Percentiles rank a stretch among this genome's conserved stretches.
Evolutionary conservation across 2,113 vertebrate genomes (phyloP).

Genomic region (Callocephalon fimbriatum): DNA sequence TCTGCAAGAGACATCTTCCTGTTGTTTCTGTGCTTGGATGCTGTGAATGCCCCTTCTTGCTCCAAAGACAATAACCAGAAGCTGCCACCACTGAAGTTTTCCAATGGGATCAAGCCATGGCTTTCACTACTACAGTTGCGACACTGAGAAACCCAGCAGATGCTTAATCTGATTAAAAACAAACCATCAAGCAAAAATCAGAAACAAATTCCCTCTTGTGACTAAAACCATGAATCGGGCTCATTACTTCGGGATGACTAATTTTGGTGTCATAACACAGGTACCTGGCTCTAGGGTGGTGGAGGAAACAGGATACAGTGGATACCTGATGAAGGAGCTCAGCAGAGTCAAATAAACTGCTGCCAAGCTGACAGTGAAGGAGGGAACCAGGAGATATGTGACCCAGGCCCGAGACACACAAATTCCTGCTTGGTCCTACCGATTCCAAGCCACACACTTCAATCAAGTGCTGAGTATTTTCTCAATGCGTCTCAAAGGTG

Average conservation of each 20-base stretch:
- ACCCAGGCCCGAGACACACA: accelerated
- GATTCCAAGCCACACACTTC: accelerated
- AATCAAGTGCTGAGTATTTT: not conserved
- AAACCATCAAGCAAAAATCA: not conserved
- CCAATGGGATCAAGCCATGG: not conserved
- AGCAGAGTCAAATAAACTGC: not conserved
- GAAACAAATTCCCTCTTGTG: not conserved
- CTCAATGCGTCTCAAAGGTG: not conserved
- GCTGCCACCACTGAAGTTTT: not conserved
- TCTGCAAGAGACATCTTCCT: not conserved
- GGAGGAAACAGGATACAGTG: accelerated
- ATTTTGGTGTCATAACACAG: not conserved
- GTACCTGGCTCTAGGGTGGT: not conserved
- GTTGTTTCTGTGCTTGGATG: not conserved
- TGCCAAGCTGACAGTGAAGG: not conserved
- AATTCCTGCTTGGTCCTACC: not conserved
- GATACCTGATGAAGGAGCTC: accelerated
- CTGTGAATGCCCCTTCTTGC: not conserved
- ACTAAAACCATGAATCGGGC: not conserved
- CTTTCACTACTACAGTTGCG: not conserved
- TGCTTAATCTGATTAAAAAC: not conserved
- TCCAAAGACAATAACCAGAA: not conserved
- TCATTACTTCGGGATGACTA: not conserved
- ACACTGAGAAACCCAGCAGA: not conserved
- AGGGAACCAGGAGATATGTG: accelerated